phyloP scores from a whole-genome alignment of 2,797 vertebrate species.

The Caiman crocodilus region DNA sequence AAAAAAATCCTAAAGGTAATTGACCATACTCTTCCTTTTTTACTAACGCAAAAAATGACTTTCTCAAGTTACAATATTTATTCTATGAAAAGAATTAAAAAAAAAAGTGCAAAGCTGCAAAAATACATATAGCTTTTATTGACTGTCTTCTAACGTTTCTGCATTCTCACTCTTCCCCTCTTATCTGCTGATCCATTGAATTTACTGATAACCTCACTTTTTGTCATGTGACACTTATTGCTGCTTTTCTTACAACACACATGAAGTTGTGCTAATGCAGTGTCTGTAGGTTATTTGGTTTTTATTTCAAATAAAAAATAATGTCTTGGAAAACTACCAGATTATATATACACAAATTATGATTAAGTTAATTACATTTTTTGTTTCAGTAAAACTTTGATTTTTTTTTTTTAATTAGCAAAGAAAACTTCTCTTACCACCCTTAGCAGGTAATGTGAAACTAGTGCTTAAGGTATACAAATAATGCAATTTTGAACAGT shows the following conservation, averaged over 20 bases:
- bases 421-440: neutral
- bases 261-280: too few species aligned
- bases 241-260: too few species aligned
- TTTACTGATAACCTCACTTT: neutral
- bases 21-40: neutral
- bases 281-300: neutral
- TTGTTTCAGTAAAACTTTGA: neutral
- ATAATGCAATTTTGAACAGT: too few species aligned
- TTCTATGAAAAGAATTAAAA: neutral
- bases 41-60: neutral
- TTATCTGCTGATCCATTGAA: neutral
- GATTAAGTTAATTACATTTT: neutral
- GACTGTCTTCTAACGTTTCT: neutral
- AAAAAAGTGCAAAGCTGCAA: neutral
- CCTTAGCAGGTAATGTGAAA: neutral
- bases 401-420: neutral
- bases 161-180: neutral
- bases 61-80: neutral
- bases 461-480: neutral
- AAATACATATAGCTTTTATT: neutral
- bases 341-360: neutral
- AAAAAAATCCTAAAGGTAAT: neutral
- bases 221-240: too few species aligned
- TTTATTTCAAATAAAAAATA: neutral
- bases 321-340: neutral